A percentile compares a stretch with the other conserved stretches of the same genome.
These are phyloP conservation scores for Hydropsyche betteni DNA, from an alignment of 2,888 invertebrate genomes.

Conservation along the genomic window DNA sequence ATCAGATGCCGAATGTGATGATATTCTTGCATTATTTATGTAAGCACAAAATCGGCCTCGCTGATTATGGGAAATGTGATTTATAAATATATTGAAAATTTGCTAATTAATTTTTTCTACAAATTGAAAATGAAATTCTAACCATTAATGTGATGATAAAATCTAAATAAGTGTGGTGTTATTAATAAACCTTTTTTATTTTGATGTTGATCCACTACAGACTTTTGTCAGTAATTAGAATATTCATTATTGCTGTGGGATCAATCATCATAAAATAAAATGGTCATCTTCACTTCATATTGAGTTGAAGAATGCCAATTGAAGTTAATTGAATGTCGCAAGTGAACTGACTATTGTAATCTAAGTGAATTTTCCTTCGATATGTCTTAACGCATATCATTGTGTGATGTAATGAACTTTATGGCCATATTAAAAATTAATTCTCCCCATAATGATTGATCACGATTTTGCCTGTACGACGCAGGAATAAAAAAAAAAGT, in stretches of 20 bases:
- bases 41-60: slow-evolving; percentile 41
- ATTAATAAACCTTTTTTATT: slow-evolving; percentile 34
- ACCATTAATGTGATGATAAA: slow-evolving; percentile 47
- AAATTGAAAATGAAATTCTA: slow-evolving; percentile 41
- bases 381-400: slow-evolving; percentile 35
- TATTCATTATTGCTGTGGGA: slow-evolving; percentile 44
- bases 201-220: slow-evolving; percentile 38
- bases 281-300: slow-evolving; percentile 36
- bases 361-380: slow-evolving; percentile 31
- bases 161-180: slow-evolving; percentile 49
- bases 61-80: slow-evolving; percentile 43
- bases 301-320: slow-evolving; percentile 34
- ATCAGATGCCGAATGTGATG: slow-evolving; percentile 52
- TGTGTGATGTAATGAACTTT: slow-evolving; percentile 35
- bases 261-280: slow-evolving; percentile 36
- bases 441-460: slow-evolving; percentile 25
- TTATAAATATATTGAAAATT: slow-evolving; percentile 29
- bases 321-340: slow-evolving; percentile 5
- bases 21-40: slow-evolving; percentile 52
- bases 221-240: slow-evolving; percentile 48
- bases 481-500: slow-evolving; percentile 1
- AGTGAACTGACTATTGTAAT: slow-evolving; percentile 24
- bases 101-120: slow-evolving; percentile 34
- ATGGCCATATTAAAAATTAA: slow-evolving; percentile 35
- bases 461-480: background rate